These are phyloP conservation scores for Pseudomugil tenellus DNA, from an alignment of 2,797 vertebrate species.

Conservation along the genomic window DNA sequence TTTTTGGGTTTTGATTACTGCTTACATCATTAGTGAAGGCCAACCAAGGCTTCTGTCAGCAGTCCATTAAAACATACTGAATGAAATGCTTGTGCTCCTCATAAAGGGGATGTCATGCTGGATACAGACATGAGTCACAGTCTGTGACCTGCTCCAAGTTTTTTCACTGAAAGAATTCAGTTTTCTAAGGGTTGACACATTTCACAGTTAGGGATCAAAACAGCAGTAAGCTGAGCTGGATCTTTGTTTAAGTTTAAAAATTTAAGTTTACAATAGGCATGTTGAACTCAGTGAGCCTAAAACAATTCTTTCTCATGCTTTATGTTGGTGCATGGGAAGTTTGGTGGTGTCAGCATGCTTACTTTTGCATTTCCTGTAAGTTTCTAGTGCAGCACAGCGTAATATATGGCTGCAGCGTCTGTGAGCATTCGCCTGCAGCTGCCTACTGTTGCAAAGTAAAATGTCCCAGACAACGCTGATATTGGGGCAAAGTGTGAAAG, in stretches of 20 bases:
- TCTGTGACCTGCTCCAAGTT: slow-evolving; percentile 28
- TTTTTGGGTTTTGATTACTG: slow-evolving; percentile 6
- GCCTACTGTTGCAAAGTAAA: too few species aligned
- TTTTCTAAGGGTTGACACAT: background rate
- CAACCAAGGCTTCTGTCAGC: slow-evolving; percentile 27
- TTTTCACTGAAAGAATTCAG: slow-evolving; percentile 17
- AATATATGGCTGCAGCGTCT: background rate
- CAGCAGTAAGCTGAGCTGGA: too few species aligned
- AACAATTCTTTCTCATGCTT: background rate
- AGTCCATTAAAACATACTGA: slow-evolving; percentile 16
- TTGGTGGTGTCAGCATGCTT: background rate
- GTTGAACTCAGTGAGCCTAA: too few species aligned
- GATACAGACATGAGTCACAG: slow-evolving; percentile 49
- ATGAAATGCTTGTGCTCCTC: slow-evolving; percentile 11
- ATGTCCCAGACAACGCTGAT: too few species aligned
- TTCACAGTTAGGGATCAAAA: background rate
- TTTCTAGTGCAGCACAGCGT: background rate
- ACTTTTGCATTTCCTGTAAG: background rate
- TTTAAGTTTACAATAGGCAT: too few species aligned
- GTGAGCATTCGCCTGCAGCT: background rate
- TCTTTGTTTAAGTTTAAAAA: too few species aligned
- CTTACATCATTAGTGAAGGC: slow-evolving; percentile 22
- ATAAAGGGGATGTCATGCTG: slow-evolving; percentile 32
- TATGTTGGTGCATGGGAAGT: background rate
- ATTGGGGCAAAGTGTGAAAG: background rate